A percentile compares a stretch with the other conserved stretches of the same genome.
Evolutionary conservation across 2,797 vertebrate species (phyloP).

Genomic region (Paramormyrops hopkinsi): DNA sequence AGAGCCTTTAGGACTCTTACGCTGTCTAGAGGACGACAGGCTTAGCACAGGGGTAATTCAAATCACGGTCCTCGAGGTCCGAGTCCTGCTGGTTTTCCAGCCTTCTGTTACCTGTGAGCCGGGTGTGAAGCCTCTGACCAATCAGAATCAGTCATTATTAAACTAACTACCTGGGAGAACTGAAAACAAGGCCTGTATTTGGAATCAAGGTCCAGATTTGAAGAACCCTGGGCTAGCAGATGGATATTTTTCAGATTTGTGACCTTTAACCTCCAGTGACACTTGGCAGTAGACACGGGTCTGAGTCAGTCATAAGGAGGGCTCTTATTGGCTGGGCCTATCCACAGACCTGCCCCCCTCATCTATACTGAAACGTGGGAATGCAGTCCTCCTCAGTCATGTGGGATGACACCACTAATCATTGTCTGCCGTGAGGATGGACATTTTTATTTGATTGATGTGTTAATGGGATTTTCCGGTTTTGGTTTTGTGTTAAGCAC

Average conservation of each 20-base stretch:
- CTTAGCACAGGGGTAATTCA: neutral
- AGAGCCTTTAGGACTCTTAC: neutral
- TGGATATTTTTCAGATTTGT: neutral
- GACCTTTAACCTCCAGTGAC: neutral
- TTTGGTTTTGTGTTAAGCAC: neutral
- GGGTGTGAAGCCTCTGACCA: too few species aligned
- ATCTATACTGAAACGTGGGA: neutral
- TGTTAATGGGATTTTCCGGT: conserved; percentile 2
- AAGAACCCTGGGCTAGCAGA: neutral
- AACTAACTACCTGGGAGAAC: too few species aligned
- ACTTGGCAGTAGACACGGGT: neutral
- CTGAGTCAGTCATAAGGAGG: neutral
- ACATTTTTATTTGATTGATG: neutral
- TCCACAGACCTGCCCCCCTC: neutral
- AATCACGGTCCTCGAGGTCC: too few species aligned
- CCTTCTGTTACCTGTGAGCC: too few species aligned
- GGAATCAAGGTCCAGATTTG: too few species aligned
- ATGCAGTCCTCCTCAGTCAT: neutral
- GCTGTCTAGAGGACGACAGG: neutral
- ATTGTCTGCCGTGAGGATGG: neutral
- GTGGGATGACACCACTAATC: neutral
- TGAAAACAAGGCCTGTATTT: too few species aligned
- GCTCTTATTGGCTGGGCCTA: neutral
- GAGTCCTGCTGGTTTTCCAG: too few species aligned
- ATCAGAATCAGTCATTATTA: too few species aligned